Percentiles rank a stretch among this genome's conserved stretches.
These are phyloP conservation scores for Tachystola acroxantha DNA, from an alignment of 2,888 invertebrate genomes.

Conservation along the genomic window DNA sequence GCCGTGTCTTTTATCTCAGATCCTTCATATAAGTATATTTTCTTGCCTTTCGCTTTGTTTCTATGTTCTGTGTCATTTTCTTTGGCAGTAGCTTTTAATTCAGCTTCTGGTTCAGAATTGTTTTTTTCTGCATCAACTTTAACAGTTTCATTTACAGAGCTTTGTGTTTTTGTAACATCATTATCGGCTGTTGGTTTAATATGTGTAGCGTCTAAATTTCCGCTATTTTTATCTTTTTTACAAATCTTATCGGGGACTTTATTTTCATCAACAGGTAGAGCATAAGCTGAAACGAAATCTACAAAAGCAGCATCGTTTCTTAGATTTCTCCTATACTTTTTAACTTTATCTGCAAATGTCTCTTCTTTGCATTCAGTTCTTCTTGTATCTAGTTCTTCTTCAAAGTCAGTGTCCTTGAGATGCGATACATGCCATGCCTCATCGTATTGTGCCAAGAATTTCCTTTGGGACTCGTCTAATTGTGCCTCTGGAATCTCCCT, in stretches of 20 bases:
- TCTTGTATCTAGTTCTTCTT: conserved; percentile 6
- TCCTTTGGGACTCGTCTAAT: conserved; percentile 18
- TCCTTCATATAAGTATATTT: background rate
- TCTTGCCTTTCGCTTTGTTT: background rate
- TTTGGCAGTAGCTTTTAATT: no score
- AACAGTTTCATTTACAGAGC: background rate
- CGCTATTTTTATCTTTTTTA: conserved; percentile 4
- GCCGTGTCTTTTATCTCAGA: conserved; percentile 8
- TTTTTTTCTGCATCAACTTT: background rate
- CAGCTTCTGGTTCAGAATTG: no score
- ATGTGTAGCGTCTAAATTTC: no score
- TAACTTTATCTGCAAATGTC: conserved; percentile 33
- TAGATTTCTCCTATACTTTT: conserved; percentile 35
- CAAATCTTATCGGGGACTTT: conserved; percentile 31
- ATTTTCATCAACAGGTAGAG: conserved; percentile 27
- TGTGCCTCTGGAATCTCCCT: no score
- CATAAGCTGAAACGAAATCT: conserved; percentile 39
- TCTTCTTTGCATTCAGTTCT: conserved; percentile 30
- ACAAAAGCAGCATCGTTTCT: conserved; percentile 39
- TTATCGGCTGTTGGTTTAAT: no score
- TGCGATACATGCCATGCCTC: conserved; percentile 46
- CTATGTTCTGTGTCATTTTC: no score
- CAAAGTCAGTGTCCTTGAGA: conserved; percentile 30
- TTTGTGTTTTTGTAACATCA: background rate
- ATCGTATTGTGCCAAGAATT: conserved; percentile 34